Conservation (phyloP, 2,797 vertebrate species). For the Diplodus puntazzo region DNA sequence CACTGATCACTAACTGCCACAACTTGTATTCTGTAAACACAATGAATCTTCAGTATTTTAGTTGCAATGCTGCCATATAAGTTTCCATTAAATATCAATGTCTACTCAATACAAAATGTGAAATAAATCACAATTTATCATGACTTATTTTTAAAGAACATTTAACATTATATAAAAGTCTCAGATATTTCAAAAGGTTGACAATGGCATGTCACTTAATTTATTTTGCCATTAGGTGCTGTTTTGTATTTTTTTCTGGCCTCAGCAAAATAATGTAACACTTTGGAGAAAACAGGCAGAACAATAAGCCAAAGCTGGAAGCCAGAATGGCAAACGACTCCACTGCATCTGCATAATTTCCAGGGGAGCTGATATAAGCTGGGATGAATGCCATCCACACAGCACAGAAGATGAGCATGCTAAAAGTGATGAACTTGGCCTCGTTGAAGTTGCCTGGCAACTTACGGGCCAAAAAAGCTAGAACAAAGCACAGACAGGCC, state of each 20-base stretch:
- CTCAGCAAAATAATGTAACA: slow-evolving; percentile 83
- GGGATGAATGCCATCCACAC: slow-evolving; percentile 88
- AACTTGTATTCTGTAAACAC: no score
- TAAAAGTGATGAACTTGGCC: slow-evolving; percentile 86
- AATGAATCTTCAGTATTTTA: neutral
- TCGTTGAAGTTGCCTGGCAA: slow-evolving; percentile 85
- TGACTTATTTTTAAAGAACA: neutral
- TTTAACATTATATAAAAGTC: no score
- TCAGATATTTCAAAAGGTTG: neutral
- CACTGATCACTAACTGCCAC: no score
- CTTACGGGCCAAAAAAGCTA: slow-evolving; percentile 84
- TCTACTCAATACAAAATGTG: neutral
- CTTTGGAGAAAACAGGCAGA: slow-evolving; percentile 84
- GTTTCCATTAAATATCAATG: neutral
- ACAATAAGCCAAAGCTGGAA: slow-evolving; percentile 82
- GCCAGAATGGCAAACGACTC: slow-evolving; percentile 86
- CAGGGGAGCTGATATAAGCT: slow-evolving; percentile 84
- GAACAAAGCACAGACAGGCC: slow-evolving; percentile 80
- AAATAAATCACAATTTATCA: neutral
- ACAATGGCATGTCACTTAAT: slow-evolving; percentile 22
- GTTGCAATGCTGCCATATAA: neutral
- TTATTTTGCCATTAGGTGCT: slow-evolving; percentile 80
- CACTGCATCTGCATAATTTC: slow-evolving; percentile 83
- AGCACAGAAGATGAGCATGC: slow-evolving; percentile 85
- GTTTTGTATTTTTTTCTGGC: slow-evolving; percentile 83